Evolutionary conservation across 2,797 vertebrate species (phyloP).

Genomic region (Tauraco hartlaubi): DNA sequence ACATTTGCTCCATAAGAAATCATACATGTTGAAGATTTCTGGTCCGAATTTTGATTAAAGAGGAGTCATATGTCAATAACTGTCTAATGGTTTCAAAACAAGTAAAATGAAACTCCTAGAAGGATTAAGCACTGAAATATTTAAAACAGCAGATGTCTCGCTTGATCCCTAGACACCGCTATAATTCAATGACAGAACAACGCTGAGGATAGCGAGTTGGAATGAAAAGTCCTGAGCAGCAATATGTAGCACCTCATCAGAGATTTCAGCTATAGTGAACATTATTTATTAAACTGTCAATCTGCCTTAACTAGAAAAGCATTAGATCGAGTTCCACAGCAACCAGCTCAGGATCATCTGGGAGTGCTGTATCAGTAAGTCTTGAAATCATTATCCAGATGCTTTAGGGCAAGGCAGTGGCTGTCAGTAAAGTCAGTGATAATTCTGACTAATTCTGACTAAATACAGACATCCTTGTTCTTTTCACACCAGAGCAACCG

Average conservation of each 20-base stretch:
- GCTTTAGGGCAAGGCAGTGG: slow-evolving; percentile 19
- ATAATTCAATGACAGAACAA: slow-evolving; percentile 53
- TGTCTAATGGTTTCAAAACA: slow-evolving; percentile 15
- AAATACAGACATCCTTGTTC: not conserved
- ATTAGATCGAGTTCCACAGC: not conserved
- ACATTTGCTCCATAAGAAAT: not conserved
- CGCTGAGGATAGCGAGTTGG: not conserved
- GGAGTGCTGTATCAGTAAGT: not conserved
- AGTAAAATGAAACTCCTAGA: slow-evolving; percentile 26
- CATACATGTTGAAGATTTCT: not conserved
- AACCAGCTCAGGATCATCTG: slow-evolving; percentile 4
- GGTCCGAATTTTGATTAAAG: slow-evolving; percentile 12
- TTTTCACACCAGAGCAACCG: not conserved
- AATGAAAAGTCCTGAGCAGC: slow-evolving; percentile 25
- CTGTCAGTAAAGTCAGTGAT: slow-evolving; percentile 13
- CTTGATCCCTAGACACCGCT: slow-evolving; percentile 15
- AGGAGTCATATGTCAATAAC: not conserved
- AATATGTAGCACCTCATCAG: not conserved
- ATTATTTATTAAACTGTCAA: slow-evolving; percentile 67
- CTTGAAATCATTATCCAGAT: slow-evolving; percentile 32
- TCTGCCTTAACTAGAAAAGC: not conserved
- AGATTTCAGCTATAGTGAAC: slow-evolving; percentile 14
- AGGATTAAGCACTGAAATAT: slow-evolving; percentile 54
- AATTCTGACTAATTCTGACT: slow-evolving; percentile 29
- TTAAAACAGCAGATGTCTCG: slow-evolving; percentile 49